Percentiles rank a stretch among this genome's conserved stretches.
These are phyloP conservation scores for Tetragnatha versicolor DNA, from an alignment of 1,140 invertebrate species.

Conservation along the genomic window DNA sequence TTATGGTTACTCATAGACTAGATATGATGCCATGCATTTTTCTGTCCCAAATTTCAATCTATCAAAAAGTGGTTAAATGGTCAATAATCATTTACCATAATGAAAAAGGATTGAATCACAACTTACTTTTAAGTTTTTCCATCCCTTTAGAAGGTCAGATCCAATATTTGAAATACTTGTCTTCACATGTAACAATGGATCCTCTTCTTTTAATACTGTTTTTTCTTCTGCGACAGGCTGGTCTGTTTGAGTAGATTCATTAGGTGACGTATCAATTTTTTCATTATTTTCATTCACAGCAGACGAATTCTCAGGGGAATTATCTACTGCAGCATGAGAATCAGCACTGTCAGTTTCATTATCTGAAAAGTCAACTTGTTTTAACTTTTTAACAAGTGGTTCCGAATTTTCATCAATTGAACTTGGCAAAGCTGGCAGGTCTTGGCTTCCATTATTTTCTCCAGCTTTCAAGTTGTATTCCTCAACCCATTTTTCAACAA, in stretches of 20 bases:
- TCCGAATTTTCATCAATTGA: slow-evolving; percentile 9
- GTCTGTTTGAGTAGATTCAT: not conserved
- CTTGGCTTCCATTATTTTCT: not conserved
- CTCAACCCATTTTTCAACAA: slow-evolving; percentile 80
- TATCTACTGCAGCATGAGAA: slow-evolving; percentile 20
- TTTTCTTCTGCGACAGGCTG: no score
- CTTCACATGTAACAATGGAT: slow-evolving; percentile 1
- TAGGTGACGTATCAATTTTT: slow-evolving; percentile 12
- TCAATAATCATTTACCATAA: no score
- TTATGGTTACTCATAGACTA: no score
- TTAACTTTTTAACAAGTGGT: slow-evolving; percentile 31
- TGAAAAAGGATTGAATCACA: no score
- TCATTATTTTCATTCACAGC: not conserved
- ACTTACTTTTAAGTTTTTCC: slow-evolving; percentile 49
- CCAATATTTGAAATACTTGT: slow-evolving; percentile 18
- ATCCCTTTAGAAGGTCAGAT: slow-evolving; percentile 29
- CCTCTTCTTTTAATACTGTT: slow-evolving; percentile 12
- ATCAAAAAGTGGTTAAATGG: no score
- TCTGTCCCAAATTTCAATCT: no score
- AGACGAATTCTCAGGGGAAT: slow-evolving; percentile 5
- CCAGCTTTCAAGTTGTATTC: not conserved
- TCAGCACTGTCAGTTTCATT: slow-evolving; percentile 38
- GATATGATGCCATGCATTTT: no score
- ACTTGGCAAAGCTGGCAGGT: not conserved
- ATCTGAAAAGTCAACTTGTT: slow-evolving; percentile 38